Conservation (phyloP, 2,113 vertebrate genomes). For the Zosterops lateralis region DNA sequence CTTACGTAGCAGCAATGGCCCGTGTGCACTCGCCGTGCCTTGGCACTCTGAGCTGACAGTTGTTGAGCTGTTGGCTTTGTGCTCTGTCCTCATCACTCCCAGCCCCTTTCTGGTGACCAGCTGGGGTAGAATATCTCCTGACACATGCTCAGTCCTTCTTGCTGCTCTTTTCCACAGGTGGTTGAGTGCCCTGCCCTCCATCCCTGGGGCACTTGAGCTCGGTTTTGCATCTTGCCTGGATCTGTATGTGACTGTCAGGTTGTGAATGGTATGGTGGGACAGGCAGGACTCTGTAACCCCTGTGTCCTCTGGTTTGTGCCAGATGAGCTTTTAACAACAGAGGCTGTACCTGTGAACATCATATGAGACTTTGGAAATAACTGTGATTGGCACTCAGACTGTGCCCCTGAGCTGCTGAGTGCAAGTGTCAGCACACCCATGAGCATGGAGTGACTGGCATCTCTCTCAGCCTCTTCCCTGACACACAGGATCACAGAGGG, state of each 20-base stretch:
- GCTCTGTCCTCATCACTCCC: neutral
- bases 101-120: slow-evolving; percentile 20
- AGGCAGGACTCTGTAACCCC: neutral
- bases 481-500: neutral
- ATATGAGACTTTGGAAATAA: neutral
- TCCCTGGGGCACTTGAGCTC: neutral
- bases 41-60: slow-evolving; percentile 21
- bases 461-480: neutral
- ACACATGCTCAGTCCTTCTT: neutral
- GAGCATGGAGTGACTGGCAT: neutral
- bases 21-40: neutral
- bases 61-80: slow-evolving; percentile 39
- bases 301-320: neutral
- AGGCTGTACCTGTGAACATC: neutral
- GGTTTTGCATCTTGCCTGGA: neutral
- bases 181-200: neutral
- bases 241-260: accelerated
- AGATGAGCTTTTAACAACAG: neutral
- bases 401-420: neutral
- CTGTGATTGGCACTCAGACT: neutral
- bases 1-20: slow-evolving; percentile 1
- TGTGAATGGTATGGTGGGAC: neutral
- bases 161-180: neutral
- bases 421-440: neutral
- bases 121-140: neutral